Percentiles rank a stretch among this genome's conserved stretches.
Evolutionary conservation across 2,113 vertebrate species (phyloP).

Genomic region (Litocranius walleri): DNA sequence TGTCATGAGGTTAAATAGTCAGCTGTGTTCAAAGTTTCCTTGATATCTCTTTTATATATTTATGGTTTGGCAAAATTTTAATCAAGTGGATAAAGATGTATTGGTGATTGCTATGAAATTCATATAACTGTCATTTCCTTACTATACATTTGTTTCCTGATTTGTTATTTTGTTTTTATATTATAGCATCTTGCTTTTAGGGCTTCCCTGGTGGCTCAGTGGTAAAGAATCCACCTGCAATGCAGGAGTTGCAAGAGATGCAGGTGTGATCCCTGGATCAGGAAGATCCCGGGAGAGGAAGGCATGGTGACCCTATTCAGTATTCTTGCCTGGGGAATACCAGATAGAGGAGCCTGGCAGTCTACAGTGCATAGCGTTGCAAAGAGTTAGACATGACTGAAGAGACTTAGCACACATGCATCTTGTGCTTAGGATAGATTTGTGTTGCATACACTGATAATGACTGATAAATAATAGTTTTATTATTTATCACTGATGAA

Average conservation of each 20-base stretch:
- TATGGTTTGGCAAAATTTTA: background rate
- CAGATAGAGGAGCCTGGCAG: background rate
- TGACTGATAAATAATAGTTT: background rate
- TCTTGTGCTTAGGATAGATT: background rate
- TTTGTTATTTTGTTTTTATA: background rate
- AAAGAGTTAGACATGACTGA: background rate
- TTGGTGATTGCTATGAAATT: background rate
- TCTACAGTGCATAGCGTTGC: background rate
- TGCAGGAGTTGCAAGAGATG: background rate
- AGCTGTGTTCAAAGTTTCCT: background rate
- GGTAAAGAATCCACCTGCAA: background rate
- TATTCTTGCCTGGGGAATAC: background rate
- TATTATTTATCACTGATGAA: background rate
- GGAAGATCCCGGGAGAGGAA: background rate
- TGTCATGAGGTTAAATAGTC: background rate
- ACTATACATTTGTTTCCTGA: background rate
- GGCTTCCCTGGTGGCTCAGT: background rate
- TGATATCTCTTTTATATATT: background rate
- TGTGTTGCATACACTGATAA: background rate
- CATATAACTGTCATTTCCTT: background rate
- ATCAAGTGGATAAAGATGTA: background rate
- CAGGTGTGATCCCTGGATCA: background rate
- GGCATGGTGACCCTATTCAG: background rate
- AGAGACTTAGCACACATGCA: background rate
- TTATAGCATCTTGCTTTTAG: background rate